Evolutionary conservation across 2,888 invertebrate genomes (phyloP).

Genomic region (Phortica magna): DNA sequence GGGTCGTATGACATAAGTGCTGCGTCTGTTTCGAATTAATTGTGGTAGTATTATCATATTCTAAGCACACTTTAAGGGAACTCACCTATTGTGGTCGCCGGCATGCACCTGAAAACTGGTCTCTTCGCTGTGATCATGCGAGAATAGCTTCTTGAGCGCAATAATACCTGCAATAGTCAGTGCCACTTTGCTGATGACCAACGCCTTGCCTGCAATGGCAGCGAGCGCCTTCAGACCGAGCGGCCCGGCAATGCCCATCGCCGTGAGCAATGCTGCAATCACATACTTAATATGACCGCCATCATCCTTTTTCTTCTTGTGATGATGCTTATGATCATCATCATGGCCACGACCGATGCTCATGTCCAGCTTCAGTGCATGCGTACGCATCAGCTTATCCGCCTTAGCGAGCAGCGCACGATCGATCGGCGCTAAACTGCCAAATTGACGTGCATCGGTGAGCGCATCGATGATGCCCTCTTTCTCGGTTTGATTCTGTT

Average conservation of each 20-base stretch:
- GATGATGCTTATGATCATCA: too few species aligned
- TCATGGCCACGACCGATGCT: conserved; percentile 77
- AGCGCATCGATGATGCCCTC: conserved; percentile 76
- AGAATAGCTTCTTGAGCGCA: conserved; percentile 85
- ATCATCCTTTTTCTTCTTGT: conserved; percentile 77
- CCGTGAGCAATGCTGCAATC: conserved; percentile 82
- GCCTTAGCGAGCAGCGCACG: conserved; percentile 78
- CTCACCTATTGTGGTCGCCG: conserved; percentile 82
- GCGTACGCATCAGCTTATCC: conserved; percentile 82
- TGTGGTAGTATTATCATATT: neutral
- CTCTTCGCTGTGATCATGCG: conserved; percentile 82
- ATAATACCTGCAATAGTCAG: conserved; percentile 86
- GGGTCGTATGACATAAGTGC: conserved; percentile 82
- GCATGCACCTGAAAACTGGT: conserved; percentile 85
- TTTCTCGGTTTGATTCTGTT: conserved; percentile 80
- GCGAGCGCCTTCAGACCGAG: conserved; percentile 85
- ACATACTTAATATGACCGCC: conserved; percentile 79
- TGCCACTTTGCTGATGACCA: conserved; percentile 86
- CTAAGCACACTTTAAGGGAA: conserved; percentile 3
- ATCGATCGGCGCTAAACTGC: conserved; percentile 80
- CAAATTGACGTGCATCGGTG: conserved; percentile 81
- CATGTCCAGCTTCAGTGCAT: conserved; percentile 79
- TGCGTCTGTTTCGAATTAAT: conserved; percentile 78
- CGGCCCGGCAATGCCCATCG: conserved; percentile 84
- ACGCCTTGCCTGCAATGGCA: conserved; percentile 85